Conservation (phyloP, 1,140 invertebrate species). For the Hylaeus volcanicus region DNA sequence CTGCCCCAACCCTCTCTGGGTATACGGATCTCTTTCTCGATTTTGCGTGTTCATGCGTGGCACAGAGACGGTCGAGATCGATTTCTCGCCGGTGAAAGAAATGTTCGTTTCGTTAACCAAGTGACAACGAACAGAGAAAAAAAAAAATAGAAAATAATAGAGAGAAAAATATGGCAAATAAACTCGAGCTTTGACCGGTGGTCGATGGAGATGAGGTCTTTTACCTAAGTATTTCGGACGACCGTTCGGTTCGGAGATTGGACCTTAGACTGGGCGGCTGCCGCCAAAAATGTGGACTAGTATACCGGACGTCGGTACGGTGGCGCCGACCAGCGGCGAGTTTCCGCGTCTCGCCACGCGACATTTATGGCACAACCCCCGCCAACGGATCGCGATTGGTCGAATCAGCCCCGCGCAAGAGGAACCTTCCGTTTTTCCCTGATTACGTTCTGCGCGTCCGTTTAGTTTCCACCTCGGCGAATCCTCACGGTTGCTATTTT, state of each 20-base stretch:
- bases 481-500: constrained; percentile 7
- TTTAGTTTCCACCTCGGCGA: constrained; percentile 4
- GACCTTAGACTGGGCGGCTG: constrained; percentile 78
- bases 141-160: not conserved
- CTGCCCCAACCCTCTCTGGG: constrained; percentile 4
- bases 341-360: constrained; percentile 61
- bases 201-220: constrained; percentile 22
- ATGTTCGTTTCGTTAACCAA: too few relatives aligned
- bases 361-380: constrained; percentile 79
- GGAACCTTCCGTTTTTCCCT: not conserved
- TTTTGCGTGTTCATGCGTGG: too few relatives aligned
- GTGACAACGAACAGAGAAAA: not conserved
- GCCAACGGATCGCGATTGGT: constrained; percentile 62
- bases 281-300: constrained; percentile 78
- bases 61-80: not conserved
- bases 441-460: not conserved
- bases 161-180: constrained; percentile 1
- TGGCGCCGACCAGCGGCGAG: constrained; percentile 74
- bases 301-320: constrained; percentile 73
- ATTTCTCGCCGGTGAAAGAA: not conserved
- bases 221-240: constrained; percentile 80
- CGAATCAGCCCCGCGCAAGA: constrained; percentile 18
- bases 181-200: constrained; percentile 13
- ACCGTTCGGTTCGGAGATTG: constrained; percentile 81
- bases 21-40: too few relatives aligned